Evolutionary conservation across 2,113 vertebrate genomes (phyloP), one percentile per base, ranked within the genome.

Genomic region (Heterotilapia buettikoferi): DNA sequence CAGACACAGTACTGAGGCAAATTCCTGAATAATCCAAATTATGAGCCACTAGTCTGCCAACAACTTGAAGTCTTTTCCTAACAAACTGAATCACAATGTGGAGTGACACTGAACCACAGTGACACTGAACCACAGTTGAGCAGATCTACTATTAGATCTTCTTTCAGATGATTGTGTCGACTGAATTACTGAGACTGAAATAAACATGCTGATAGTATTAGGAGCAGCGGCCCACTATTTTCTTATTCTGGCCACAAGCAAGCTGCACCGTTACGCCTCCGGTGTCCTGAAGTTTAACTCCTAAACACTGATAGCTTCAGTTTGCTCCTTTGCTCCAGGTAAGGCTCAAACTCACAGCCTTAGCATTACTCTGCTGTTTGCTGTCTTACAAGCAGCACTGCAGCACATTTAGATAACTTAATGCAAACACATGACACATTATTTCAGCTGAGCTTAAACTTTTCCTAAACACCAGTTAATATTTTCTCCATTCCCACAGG

Each of bases 311-410:
- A 73, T 11, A 47, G 6, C 8, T 47, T 76, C 68, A 47, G 68
- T 76, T 76, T 76, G 40, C 68, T 76, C 21, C 40, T 29, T 47
- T 52, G 83, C 86, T 86, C 82, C 88, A 92, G 82, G 86, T 90
- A 86, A 68, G 84, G 86, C 57, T 92, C 3, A n/a, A 90, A 92
- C 78, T 90, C 89, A 88, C 90, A 91, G 88, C 79, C 85, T 84
- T 76, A 8, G 71, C 86, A 90, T 90, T 16, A 2, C 84, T 90
- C 82, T 12, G 68, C 86, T 4, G 52, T 56, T 1, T 63, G 88
- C 88, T 80, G 86, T 61, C 81, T 52, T 92, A 90, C 57, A 90
- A 88, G 84, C 84, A 24, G 88, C 84, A 88, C 85, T 90, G 79
- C 84, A 90, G 84, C 86, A n/a, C 18, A 66, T 36, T 5, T 66